Base-by-base conservation (phyloP, 2,888 invertebrate genomes). In the Nemotelus nigrinus region DNA sequence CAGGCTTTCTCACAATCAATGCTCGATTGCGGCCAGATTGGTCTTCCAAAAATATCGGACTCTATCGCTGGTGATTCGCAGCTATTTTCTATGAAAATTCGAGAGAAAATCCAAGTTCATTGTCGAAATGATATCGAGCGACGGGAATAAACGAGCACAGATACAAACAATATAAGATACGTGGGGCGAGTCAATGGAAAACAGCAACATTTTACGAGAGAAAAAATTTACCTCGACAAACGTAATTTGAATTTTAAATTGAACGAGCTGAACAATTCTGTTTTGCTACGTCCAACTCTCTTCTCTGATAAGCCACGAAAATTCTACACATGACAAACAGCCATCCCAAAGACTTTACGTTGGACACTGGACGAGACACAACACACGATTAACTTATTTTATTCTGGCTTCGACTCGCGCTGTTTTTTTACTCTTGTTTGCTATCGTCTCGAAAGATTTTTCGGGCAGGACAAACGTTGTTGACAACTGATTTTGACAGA, bases 401-500 rank as follows among this genome's bases (percentile, higher is more conserved):
- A 25, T 25, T 25, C 25, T 25, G 25, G 25, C 25, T 25, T 25
- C 25, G 25, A 25, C 25, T 25, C 25, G 25, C 25, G 25, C 70
- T 65, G 44, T 45, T 65, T 55, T 57, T 25, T 71, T 71, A 41
- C 43, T 70, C 44, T 53, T 43, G 53, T 71, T 71, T 44, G 7
- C 55, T 44, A 44, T 71, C 55, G 5, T 71, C 53, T 44, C 43
- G 25, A 25, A 25, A 25, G 25, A 25, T 25, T 25, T 25, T 25
- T 25, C 25, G 25, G 25, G 25, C 25, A 25, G 25, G 25, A 25
- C 25, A 25, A 55, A n/a, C 39, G 71, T 71, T 71, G 71, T 71
- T 71, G 55, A 71, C 71, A 71, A 71, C 43, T 71, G 71, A 71
- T 43, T 71, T 57, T 71, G 71, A 71, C 71, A 71, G 71, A 44